phyloP scores from a whole-genome alignment of 2,888 invertebrate genomes.

The Dione juno region DNA sequence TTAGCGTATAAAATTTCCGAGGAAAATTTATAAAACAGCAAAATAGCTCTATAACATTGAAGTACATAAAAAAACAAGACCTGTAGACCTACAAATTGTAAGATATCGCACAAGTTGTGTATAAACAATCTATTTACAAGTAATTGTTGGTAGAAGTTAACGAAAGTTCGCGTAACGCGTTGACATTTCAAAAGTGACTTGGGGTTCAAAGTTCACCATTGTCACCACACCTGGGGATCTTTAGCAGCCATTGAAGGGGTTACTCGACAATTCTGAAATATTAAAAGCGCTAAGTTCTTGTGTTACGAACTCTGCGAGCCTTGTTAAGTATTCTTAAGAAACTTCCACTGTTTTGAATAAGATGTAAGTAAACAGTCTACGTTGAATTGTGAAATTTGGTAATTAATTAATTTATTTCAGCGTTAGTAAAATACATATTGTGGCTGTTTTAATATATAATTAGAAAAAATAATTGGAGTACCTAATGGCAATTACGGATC shows the following conservation, averaged over 20 bases:
- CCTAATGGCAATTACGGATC: too few relatives aligned
- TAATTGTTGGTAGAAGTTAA: constrained; percentile 1
- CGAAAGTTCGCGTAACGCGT: constrained; percentile 10
- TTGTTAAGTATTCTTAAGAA: constrained; percentile 42
- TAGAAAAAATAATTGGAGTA: not conserved
- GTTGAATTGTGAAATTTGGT: constrained; percentile 24
- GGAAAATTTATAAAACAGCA: constrained; percentile 12
- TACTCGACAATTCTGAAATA: constrained; percentile 61
- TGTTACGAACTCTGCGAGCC: constrained; percentile 36
- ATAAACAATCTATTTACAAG: constrained; percentile 3
- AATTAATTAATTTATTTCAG: constrained; percentile 27
- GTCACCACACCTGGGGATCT: constrained; percentile 70
- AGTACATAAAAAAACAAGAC: constrained; percentile 12
- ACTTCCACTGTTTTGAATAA: constrained; percentile 43
- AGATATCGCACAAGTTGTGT: not conserved
- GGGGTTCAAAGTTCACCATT: constrained; percentile 10
- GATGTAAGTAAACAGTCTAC: constrained; percentile 36
- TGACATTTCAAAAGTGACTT: constrained; percentile 1
- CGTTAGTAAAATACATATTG: constrained; percentile 23
- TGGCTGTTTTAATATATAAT: too few relatives aligned
- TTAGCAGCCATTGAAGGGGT: constrained; percentile 73
- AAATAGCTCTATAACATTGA: constrained; percentile 6
- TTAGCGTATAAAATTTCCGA: not conserved
- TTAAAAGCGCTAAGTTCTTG: constrained; percentile 41
- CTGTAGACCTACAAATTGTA: constrained; percentile 1